phyloP scores from a whole-genome alignment of 2,888 invertebrate species.

The Polyploca ridens region DNA sequence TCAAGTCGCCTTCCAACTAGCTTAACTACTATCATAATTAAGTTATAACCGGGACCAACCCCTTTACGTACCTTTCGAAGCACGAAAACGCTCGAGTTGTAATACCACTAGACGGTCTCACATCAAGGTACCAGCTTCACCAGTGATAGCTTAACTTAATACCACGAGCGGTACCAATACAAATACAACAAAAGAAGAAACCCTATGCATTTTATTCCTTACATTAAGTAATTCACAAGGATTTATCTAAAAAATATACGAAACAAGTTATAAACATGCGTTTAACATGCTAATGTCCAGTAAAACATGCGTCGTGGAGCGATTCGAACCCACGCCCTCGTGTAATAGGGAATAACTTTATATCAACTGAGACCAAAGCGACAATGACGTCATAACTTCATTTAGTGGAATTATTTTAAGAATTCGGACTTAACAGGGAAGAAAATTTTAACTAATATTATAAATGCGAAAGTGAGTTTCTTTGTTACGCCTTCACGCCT shows the following conservation, averaged over 20 bases:
- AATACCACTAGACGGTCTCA: no score
- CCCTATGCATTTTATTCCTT: not conserved
- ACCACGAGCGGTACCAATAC: no score
- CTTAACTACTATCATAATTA: no score
- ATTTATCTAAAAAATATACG: constrained; percentile 2
- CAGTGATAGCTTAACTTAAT: no score
- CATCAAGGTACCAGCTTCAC: no score
- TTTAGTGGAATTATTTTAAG: not conserved
- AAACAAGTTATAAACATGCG: not conserved
- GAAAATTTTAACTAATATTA: no score
- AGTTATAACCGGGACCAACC: no score
- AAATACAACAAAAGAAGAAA: constrained; percentile 15
- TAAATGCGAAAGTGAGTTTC: no score
- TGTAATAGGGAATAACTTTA: constrained; percentile 1
- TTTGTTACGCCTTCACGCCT: no score
- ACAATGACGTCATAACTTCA: not conserved
- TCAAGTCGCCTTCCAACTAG: no score
- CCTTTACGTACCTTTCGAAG: no score
- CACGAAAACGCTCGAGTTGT: no score
- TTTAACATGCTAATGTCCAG: constrained; percentile 6
- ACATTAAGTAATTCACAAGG: not conserved
- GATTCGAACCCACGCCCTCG: constrained; percentile 2
- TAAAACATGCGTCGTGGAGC: not conserved
- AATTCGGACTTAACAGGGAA: not conserved
- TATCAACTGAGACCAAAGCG: not conserved